phyloP scores from a whole-genome alignment of 2,113 vertebrate genomes.

The Aegypius monachus region DNA sequence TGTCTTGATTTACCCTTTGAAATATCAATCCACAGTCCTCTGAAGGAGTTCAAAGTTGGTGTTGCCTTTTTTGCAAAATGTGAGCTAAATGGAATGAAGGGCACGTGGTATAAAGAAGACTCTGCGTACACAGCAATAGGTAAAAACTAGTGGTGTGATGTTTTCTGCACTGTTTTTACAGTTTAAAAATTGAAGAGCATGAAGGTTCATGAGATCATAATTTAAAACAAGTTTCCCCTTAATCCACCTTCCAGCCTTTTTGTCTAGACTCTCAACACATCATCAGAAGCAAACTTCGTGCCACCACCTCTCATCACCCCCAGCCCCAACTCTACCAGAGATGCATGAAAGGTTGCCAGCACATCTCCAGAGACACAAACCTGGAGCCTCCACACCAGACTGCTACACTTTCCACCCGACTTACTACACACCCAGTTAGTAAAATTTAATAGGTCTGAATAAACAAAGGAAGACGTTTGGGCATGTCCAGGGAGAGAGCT shows the following conservation, averaged over 20 bases:
- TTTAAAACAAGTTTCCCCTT: neutral
- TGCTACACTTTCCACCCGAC: rapidly evolving
- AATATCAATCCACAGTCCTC: neutral
- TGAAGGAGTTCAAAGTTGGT: neutral
- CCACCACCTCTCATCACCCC: neutral
- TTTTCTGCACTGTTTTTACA: neutral
- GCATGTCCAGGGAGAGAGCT: rapidly evolving
- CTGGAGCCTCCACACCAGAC: neutral
- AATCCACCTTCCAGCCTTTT: neutral
- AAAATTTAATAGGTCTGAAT: neutral
- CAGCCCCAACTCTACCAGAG: neutral
- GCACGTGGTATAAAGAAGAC: neutral
- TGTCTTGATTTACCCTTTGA: neutral
- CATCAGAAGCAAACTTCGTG: neutral
- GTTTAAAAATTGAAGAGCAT: neutral
- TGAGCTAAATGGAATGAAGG: neutral
- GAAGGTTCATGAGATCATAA: neutral
- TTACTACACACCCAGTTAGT: rapidly evolving
- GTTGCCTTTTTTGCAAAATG: neutral
- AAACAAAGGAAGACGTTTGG: neutral
- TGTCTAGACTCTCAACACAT: neutral
- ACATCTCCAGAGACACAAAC: neutral
- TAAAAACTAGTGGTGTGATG: neutral
- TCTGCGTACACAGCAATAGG: neutral
- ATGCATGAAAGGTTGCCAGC: neutral